Evolutionary conservation across 2,797 vertebrate species (phyloP), one percentile per base, ranked within the genome.

Genomic region (Diceros bicornis): DNA sequence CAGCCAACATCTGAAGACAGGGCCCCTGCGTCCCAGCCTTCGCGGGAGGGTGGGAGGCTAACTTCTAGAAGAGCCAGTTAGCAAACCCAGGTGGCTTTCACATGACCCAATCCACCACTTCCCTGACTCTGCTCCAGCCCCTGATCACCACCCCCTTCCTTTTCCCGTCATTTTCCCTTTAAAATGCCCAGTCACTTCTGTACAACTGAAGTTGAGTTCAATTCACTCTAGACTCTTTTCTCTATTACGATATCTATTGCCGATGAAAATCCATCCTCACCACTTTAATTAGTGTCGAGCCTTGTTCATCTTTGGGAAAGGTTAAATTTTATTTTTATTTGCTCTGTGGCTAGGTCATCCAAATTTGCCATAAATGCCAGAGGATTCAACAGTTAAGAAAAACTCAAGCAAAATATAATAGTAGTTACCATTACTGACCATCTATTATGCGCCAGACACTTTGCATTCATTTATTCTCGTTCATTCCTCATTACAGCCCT

Each of bases 311-410:
- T 87, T 89, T 93, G 50, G 61, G 47, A 89, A 69, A 87, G 68
- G 32, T 87, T 57, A 50, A 18, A 44, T 77, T 86, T 93, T n/a
- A 59, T 32, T 71, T 96, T 78, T 34, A 74, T 84, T 85, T 61
- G 32, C 7, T 88, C 50, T 92, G 9, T 66, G 71, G 16, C 3
- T 37, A 81, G 5, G 21, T 27, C 72, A 59, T 87, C 27, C 27
- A 62, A 8, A 59, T 62, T 87, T 88, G 18, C 50, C 6, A 2
- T 25, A 64, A 64, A 18, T 7, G 55, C 2, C 18, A 62, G 20
- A 55, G 7, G 10, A 47, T 25, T 75, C 50, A 68, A 41, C 1
- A 23, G 85, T 62, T 69, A 47, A 34, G 47, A 92, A 66, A 50
- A 87, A 52, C 47, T 78, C 62, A 57, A 89, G 41, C 21, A 59